phyloP scores from a whole-genome alignment of 2,113 vertebrate species.

The Cranoglanis bouderius region DNA sequence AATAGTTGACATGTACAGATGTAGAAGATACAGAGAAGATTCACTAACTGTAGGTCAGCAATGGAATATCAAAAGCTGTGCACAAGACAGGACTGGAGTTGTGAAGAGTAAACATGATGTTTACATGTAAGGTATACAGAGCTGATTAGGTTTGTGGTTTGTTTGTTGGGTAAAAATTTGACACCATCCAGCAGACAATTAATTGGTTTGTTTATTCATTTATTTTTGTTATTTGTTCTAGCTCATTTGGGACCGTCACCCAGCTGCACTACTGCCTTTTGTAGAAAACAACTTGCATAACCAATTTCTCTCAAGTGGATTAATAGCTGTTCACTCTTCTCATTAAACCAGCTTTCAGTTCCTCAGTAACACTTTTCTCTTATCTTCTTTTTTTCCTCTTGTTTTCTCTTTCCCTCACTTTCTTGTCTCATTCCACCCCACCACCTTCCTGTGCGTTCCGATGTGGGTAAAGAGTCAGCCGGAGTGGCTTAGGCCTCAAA shows the following conservation, averaged over 20 bases:
- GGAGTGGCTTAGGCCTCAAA: slow-evolving; percentile 66
- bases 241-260: not conserved
- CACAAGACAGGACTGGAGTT: not conserved
- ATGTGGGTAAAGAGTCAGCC: slow-evolving; percentile 66
- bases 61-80: not conserved
- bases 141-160: slow-evolving; percentile 1
- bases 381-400: slow-evolving; percentile 44
- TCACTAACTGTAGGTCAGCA: not conserved
- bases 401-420: slow-evolving; percentile 24
- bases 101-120: not conserved
- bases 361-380: not conserved
- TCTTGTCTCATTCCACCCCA: slow-evolving; percentile 13
- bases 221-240: not conserved
- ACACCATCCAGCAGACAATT: not conserved
- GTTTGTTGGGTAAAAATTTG: not conserved
- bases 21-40: not conserved
- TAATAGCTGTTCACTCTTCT: not conserved
- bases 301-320: not conserved
- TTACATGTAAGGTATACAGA: not conserved
- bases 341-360: slow-evolving; percentile 1
- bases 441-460: slow-evolving; percentile 23
- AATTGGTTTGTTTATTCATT: not conserved
- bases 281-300: not conserved
- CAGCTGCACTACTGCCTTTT: not conserved
- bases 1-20: not conserved